phyloP scores from a whole-genome alignment of 2,113 vertebrate genomes.

The Mirza zaza region DNA sequence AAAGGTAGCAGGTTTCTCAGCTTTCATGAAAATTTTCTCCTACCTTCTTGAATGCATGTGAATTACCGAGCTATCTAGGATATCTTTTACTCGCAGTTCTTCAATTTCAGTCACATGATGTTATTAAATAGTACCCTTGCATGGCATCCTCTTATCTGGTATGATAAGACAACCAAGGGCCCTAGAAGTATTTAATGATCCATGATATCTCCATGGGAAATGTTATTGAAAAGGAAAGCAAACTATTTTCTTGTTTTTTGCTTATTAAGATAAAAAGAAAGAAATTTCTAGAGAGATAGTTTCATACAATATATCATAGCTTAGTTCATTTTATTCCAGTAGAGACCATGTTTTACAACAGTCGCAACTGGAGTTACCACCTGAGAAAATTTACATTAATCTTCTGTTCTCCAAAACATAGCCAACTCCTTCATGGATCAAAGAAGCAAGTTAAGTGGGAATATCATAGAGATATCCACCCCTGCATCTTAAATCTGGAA shows the following conservation, averaged over 20 bases:
- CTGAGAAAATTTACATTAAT: not conserved
- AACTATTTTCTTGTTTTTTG: not conserved
- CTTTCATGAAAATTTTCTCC: not conserved
- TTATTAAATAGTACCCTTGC: not conserved
- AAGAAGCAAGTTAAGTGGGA: not conserved
- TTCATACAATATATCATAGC: not conserved
- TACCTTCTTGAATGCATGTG: not conserved
- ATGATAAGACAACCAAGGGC: not conserved
- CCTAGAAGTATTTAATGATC: not conserved
- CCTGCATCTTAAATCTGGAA: not conserved
- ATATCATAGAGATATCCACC: not conserved
- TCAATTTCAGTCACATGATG: not conserved
- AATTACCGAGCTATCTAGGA: not conserved
- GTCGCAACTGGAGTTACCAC: not conserved
- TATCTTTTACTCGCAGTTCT: not conserved
- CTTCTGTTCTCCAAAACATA: not conserved
- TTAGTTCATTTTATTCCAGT: not conserved
- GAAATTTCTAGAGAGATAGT: not conserved
- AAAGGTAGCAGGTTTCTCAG: not conserved
- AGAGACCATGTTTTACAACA: not conserved
- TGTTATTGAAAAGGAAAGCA: not conserved
- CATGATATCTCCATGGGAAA: not conserved
- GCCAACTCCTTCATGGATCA: not conserved
- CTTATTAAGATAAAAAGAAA: not conserved
- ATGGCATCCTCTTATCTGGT: not conserved